These are phyloP conservation scores for Orthosia gracilis DNA, from an alignment of 2,888 invertebrate genomes.

Conservation along the genomic window DNA sequence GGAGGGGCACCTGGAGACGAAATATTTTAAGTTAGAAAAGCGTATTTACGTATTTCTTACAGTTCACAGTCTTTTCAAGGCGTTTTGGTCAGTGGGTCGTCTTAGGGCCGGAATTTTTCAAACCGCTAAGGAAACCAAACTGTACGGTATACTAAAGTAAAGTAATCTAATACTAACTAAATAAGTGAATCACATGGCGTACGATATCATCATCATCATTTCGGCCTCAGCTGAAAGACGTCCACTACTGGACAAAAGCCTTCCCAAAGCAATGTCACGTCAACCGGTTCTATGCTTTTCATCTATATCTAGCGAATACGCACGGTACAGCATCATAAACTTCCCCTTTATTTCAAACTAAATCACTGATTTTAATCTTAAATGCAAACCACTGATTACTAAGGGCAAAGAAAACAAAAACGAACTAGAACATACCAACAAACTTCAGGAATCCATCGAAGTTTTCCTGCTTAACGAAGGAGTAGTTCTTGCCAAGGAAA, in stretches of 20 bases:
- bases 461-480: slow-evolving; percentile 39
- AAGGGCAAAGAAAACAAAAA: neutral
- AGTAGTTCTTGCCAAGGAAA: slow-evolving; percentile 35
- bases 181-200: too few relatives aligned
- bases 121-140: neutral
- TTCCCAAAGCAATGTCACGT: too few relatives aligned
- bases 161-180: too few relatives aligned
- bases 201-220: too few relatives aligned
- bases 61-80: neutral
- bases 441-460: slow-evolving; percentile 37
- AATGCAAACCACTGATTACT: neutral
- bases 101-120: neutral
- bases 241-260: too few relatives aligned
- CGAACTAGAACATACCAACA: slow-evolving; percentile 30
- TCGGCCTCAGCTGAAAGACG: too few relatives aligned
- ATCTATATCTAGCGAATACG: too few relatives aligned
- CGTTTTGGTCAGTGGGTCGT: too few relatives aligned
- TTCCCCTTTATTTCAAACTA: neutral
- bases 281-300: too few relatives aligned
- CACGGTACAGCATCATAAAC: neutral
- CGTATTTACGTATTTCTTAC: neutral
- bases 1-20: slow-evolving; percentile 65
- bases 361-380: neutral
- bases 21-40: neutral
- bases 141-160: neutral